phyloP scores from a whole-genome alignment of 2,888 invertebrate species.

The Penaeus monodon region DNA sequence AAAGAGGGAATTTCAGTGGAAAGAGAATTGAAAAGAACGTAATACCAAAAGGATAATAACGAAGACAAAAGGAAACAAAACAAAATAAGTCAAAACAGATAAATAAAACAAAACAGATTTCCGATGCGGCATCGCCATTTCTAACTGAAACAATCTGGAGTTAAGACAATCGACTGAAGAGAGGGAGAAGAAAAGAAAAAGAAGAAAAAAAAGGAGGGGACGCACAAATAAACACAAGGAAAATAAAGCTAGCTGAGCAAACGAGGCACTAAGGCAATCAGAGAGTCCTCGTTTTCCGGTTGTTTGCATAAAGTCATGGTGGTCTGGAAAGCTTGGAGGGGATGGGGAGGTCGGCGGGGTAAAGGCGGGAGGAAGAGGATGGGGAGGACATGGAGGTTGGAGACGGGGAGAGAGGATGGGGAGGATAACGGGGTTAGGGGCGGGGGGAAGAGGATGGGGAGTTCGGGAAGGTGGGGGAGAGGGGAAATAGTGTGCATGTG shows the following conservation, averaged over 20 bases:
- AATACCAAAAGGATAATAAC: no score
- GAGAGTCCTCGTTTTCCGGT: conserved; percentile 34
- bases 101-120: not conserved
- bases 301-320: conserved; percentile 47
- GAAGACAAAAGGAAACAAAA: not conserved
- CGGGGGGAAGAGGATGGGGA: not conserved
- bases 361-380: not conserved
- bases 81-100: not conserved
- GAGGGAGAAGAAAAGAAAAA: not conserved
- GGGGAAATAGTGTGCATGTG: not conserved
- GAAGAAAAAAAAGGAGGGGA: not conserved
- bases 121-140: not conserved
- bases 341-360: not conserved
- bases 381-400: not conserved
- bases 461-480: not conserved
- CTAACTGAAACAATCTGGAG: no score
- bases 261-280: conserved; percentile 50
- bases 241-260: conserved; percentile 34
- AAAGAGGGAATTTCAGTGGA: no score
- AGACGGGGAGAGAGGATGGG: conserved; percentile 8
- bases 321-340: conserved; percentile 1
- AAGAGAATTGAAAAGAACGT: no score
- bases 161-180: not conserved
- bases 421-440: not conserved
- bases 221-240: conserved; percentile 35